Evolutionary conservation across 1,140 invertebrate genomes (phyloP).

Genomic region (Centruroides vittatus): DNA sequence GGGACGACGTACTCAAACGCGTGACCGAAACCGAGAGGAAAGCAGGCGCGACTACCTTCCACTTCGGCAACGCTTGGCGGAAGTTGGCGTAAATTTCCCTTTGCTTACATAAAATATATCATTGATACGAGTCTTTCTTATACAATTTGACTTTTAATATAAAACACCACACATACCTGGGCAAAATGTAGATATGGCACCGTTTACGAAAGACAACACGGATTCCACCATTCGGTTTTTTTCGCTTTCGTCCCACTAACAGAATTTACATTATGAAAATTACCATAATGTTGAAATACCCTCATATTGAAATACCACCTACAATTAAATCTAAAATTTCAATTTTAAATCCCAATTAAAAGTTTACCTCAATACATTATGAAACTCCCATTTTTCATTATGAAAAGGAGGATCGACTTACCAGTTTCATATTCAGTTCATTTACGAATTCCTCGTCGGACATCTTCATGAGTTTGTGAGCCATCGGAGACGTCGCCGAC

Average conservation of each 20-base stretch:
- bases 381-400: too few species aligned
- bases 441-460: conserved; percentile 71
- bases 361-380: too few species aligned
- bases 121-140: conserved; percentile 11
- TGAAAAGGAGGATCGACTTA: conserved; percentile 29
- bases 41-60: conserved; percentile 56
- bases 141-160: conserved; percentile 12
- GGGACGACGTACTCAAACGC: conserved; percentile 61
- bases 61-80: conserved; percentile 61
- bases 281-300: neutral
- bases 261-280: neutral
- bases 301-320: neutral
- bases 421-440: conserved; percentile 67
- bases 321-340: too few species aligned
- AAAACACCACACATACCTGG: conserved; percentile 13
- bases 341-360: too few species aligned
- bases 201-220: conserved; percentile 21
- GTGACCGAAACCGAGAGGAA: conserved; percentile 84
- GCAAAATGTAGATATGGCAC: conserved; percentile 12
- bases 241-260: conserved; percentile 49
- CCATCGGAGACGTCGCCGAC: conserved; percentile 54
- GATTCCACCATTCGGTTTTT: conserved; percentile 25
- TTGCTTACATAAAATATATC: neutral
- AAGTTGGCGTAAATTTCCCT: conserved; percentile 40
- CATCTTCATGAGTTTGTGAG: conserved; percentile 52